Evolutionary conservation across 2,113 vertebrate genomes (phyloP).

Genomic region (Oncorhynchus mykiss): DNA sequence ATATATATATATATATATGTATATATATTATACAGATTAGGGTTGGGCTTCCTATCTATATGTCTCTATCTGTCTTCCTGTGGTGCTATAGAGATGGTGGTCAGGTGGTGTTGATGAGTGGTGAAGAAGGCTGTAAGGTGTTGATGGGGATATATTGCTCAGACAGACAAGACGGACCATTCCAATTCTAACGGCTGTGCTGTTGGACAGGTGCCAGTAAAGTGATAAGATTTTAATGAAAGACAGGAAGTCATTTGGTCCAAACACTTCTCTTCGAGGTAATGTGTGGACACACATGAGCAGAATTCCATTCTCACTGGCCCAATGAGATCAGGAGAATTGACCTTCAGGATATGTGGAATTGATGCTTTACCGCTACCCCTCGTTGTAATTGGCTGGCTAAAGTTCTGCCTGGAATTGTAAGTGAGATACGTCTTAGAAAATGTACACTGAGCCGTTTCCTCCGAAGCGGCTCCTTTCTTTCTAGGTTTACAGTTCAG

Average conservation of each 20-base stretch:
- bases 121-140: too few relatives aligned
- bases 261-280: neutral
- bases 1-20: too few relatives aligned
- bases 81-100: too few relatives aligned
- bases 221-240: conserved; percentile 42
- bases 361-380: conserved; percentile 59
- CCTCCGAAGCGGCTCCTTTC: conserved; percentile 16
- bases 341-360: conserved; percentile 65
- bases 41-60: too few relatives aligned
- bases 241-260: neutral
- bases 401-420: conserved; percentile 59
- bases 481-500: conserved; percentile 64
- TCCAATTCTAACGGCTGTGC: neutral
- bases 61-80: too few relatives aligned
- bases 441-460: conserved; percentile 28
- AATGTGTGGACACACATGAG: too few relatives aligned
- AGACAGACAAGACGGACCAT: too few relatives aligned
- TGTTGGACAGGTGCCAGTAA: conserved; percentile 49
- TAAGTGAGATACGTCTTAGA: conserved; percentile 48
- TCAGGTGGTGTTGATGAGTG: too few relatives aligned
- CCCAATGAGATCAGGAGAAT: conserved; percentile 18
- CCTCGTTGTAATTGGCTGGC: conserved; percentile 63
- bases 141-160: too few relatives aligned
- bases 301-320: too few relatives aligned
- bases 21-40: too few relatives aligned